Evolutionary conservation across 2,113 vertebrate species (phyloP).

Genomic region (Panthera leo): DNA sequence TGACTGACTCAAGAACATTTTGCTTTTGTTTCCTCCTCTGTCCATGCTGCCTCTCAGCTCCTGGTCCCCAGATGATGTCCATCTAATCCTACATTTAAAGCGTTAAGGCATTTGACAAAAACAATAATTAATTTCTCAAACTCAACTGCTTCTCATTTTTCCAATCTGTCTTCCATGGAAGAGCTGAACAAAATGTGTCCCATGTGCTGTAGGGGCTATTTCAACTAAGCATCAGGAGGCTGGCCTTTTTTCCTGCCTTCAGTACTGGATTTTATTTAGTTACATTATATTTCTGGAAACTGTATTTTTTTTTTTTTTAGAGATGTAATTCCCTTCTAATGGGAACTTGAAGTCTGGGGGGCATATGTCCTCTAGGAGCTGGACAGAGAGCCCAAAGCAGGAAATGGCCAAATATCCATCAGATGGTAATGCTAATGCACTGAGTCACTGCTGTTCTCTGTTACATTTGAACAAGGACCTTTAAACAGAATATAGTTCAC

Average conservation of each 20-base stretch:
- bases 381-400: conserved; percentile 4
- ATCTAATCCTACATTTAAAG: conserved; percentile 13
- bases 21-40: conserved; percentile 10
- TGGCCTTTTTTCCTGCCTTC: conserved; percentile 38
- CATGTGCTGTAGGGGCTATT: neutral
- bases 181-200: conserved; percentile 47
- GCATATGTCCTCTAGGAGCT: conserved; percentile 39
- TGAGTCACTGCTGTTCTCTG: neutral
- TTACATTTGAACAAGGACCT: neutral
- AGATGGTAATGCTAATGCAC: neutral
- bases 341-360: conserved; percentile 45
- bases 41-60: neutral
- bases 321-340: conserved; percentile 36
- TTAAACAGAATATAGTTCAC: neutral
- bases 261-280: conserved; percentile 42
- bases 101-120: conserved; percentile 35
- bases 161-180: conserved; percentile 10
- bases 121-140: conserved; percentile 37
- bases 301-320: neutral
- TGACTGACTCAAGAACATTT: neutral
- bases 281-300: conserved; percentile 59
- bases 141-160: conserved; percentile 44
- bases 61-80: neutral
- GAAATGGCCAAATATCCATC: conserved; percentile 22
- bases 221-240: neutral